Conservation (phyloP, 2,113 vertebrate species). For the Aramus guarauna region DNA sequence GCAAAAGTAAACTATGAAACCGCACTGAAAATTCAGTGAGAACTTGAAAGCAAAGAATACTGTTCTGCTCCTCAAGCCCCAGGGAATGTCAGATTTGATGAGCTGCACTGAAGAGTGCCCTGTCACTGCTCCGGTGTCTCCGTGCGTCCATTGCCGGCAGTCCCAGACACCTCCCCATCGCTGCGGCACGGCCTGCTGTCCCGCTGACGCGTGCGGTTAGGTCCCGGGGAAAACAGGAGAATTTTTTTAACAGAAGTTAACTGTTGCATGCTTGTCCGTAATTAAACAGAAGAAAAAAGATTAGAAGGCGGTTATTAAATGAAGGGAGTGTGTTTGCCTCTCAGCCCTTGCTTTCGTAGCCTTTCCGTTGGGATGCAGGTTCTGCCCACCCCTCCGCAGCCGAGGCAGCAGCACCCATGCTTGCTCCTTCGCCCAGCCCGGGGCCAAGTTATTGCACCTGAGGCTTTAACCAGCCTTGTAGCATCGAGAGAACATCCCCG, state of each 20-base stretch:
- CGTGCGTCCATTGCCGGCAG: rapidly evolving
- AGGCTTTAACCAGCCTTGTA: neutral
- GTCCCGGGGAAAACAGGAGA: neutral
- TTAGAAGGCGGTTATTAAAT: neutral
- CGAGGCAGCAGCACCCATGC: rapidly evolving
- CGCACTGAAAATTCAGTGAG: rapidly evolving
- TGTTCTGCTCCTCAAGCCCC: neutral
- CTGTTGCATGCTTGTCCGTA: rapidly evolving
- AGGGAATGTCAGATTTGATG: rapidly evolving
- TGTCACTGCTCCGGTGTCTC: neutral
- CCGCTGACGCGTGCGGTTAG: rapidly evolving
- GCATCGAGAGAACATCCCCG: rapidly evolving
- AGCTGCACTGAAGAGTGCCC: neutral
- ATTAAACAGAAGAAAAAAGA: too few relatives aligned
- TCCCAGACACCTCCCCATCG: too few relatives aligned
- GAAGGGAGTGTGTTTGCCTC: neutral
- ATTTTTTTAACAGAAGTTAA: neutral
- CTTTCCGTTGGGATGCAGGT: rapidly evolving
- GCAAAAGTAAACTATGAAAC: neutral
- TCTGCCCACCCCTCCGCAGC: neutral
- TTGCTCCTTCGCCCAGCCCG: neutral
- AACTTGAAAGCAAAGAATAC: rapidly evolving
- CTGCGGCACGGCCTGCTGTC: neutral
- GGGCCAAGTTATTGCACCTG: neutral
- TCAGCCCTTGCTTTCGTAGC: neutral